Conservation (phyloP, 2,113 vertebrate species). For the Pelodiscus sinensis region DNA sequence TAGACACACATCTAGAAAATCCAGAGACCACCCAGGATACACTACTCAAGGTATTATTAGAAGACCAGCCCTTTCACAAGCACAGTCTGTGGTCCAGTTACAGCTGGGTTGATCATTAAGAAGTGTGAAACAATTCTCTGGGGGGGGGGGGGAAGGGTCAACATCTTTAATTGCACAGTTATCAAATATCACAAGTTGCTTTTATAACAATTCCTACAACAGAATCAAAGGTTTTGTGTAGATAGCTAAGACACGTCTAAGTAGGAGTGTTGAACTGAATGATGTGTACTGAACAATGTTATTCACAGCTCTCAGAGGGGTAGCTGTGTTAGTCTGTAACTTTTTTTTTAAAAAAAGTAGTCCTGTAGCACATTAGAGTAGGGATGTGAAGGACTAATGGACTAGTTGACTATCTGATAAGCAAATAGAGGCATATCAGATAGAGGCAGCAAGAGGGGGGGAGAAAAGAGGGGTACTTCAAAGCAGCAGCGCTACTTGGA, state of each 20-base stretch:
- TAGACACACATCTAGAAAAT: not conserved
- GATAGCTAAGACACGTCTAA: not conserved
- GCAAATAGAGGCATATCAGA: no score
- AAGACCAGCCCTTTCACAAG: not conserved
- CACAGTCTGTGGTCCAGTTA: not conserved
- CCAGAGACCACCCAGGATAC: not conserved
- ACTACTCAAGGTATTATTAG: not conserved
- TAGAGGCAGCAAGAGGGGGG: no score
- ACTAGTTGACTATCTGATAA: no score
- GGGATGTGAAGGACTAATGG: no score
- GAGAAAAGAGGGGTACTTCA: no score
- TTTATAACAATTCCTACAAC: not conserved
- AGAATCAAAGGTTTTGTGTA: not conserved
- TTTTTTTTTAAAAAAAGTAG: no score
- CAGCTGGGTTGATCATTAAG: not conserved
- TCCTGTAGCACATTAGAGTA: no score
- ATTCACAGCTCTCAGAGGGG: no score
- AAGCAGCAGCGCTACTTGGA: no score
- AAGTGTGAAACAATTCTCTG: not conserved
- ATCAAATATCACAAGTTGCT: not conserved
- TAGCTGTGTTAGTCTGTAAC: no score
- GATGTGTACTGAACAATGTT: no score
- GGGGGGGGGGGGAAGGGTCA: rapidly evolving
- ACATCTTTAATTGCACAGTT: not conserved
- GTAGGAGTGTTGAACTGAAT: no score